Evolutionary conservation across 2,113 vertebrate genomes (phyloP).

Genomic region (Scopus umbretta): DNA sequence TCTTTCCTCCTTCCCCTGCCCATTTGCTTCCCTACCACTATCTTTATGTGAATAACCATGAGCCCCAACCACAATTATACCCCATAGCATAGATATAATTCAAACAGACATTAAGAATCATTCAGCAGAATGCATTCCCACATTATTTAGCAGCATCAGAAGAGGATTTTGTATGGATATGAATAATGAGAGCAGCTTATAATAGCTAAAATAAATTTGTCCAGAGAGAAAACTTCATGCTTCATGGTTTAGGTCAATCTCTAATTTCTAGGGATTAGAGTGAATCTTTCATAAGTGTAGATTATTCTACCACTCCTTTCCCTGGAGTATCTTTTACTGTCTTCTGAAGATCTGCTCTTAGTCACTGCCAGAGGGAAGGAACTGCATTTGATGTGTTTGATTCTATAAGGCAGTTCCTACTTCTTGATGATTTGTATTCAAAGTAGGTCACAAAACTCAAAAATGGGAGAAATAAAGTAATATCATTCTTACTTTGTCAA

Average conservation of each 20-base stretch:
- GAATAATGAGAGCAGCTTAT: neutral
- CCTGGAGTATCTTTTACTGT: neutral
- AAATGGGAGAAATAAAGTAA: neutral
- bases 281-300: neutral
- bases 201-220: constrained; percentile 13
- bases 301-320: neutral
- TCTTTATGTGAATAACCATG: neutral
- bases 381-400: constrained; percentile 14
- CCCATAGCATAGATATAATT: neutral
- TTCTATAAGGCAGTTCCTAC: neutral
- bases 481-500: neutral
- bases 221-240: neutral
- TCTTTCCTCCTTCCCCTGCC: neutral
- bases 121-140: neutral
- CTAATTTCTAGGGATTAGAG: constrained; percentile 48
- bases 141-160: neutral
- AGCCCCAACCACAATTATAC: neutral
- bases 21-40: neutral
- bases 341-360: neutral
- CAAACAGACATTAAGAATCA: neutral
- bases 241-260: constrained; percentile 18
- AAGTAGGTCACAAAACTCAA: neutral
- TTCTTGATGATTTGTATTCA: neutral
- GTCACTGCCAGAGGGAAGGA: constrained; percentile 30
- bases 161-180: neutral